These are phyloP conservation scores for Lasioglossum marginatum DNA, from an alignment of 2,888 invertebrate genomes.

Conservation along the genomic window DNA sequence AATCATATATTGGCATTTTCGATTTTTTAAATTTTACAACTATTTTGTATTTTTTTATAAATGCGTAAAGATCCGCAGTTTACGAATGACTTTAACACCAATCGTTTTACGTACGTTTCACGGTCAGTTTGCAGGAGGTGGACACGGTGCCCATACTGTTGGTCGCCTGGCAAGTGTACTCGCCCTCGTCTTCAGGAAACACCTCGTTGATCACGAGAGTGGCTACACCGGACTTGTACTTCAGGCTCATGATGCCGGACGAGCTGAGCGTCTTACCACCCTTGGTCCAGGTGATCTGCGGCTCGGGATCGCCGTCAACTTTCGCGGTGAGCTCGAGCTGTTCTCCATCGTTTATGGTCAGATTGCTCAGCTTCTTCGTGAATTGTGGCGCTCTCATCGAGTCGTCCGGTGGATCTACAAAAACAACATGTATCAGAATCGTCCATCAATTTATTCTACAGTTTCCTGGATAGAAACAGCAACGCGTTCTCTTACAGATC, in stretches of 20 bases:
- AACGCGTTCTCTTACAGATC: constrained; percentile 87
- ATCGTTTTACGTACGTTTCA: constrained; percentile 90
- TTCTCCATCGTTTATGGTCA: constrained; percentile 95
- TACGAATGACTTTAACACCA: not conserved
- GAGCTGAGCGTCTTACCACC: constrained; percentile 91
- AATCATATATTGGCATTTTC: no score
- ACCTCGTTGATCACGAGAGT: constrained; percentile 95
- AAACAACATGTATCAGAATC: not conserved
- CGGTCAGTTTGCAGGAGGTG: constrained; percentile 93
- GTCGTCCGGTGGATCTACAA: constrained; percentile 93
- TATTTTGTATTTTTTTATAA: no score
- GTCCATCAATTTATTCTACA: not conserved
- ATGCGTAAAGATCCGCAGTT: no score
- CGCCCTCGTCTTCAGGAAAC: constrained; percentile 97
- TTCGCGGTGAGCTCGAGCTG: constrained; percentile 92
- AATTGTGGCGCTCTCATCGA: constrained; percentile 95
- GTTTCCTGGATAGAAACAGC: not conserved
- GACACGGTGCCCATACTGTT: constrained; percentile 95
- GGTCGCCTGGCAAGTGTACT: constrained; percentile 95
- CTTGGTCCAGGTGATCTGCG: constrained; percentile 95
- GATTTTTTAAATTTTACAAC: no score
- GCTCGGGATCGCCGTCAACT: constrained; percentile 96
- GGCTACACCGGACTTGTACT: constrained; percentile 96
- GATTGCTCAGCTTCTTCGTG: constrained; percentile 90
- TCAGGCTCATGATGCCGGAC: constrained; percentile 94